Base-by-base conservation (phyloP, 2,888 invertebrate species). In the Drosophila mercatorum region DNA sequence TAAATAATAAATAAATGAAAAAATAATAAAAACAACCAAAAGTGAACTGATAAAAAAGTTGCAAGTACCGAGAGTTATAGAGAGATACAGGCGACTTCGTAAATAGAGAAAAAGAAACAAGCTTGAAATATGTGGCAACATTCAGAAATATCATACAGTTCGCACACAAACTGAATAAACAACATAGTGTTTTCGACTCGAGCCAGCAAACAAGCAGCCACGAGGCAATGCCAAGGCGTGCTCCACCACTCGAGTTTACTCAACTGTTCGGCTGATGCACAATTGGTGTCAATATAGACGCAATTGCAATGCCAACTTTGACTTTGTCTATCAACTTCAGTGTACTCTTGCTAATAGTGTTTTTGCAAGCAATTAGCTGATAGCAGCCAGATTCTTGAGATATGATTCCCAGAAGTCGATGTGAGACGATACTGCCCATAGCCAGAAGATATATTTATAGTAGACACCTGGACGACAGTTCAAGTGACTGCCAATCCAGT, bases 11-110 rank as follows among this genome's bases (percentile, higher is more conserved):
- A 53, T 14, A 36, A 53, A 53, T 46, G 14, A 56, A 57, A 34
- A 22, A 44, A 44, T 12, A 36, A 22, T 22, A 38, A 38, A 38
- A 38, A 38, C 5, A 38, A 61, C n/a, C 55, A 31, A 62, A 74
- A 52, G 46, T 56, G 67, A 77, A 49, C 41, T 59, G 56, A 73
- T 73, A 73, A 78, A 78, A 76, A 71, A 59, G 80, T 67, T 75
- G 70, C 72, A 78, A 65, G 44, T 61, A 47, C 64, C 55, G 34
- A 43, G 17, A 26, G 5, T 17, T 17, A 17, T 17, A 17, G 17
- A 22, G 22, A 57, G 22, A 52, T 22, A 41, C 58, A 41, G 28
- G 57, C 53, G 46, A 41, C 14, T 17, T 34, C 14, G 6, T 5
- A 63, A 34, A 17, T 17, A 34, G 31, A 8, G 17, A 11, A 34